Conservation (phyloP, 2,888 invertebrate genomes). For the Pterostichus madidus region DNA sequence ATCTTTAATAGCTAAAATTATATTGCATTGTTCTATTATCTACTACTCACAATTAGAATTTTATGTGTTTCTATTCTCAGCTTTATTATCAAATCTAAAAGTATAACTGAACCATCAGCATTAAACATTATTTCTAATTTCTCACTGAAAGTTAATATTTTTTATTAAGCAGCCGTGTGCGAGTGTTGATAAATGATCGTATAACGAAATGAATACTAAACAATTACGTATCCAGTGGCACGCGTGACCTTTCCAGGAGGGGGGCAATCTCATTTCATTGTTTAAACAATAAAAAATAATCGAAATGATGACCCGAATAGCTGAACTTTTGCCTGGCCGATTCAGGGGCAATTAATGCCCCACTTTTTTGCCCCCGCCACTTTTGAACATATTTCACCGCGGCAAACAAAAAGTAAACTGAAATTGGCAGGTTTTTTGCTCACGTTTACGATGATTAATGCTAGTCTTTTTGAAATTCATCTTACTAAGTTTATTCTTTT, state of each 20-base stretch:
- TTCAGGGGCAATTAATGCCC: conserved; percentile 19
- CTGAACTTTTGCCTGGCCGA: not conserved
- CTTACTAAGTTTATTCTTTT: conserved; percentile 12
- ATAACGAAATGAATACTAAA: conserved; percentile 34
- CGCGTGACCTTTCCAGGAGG: not conserved
- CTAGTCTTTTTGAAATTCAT: conserved; percentile 45
- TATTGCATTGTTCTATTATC: conserved; percentile 35
- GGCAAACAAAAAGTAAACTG: conserved; percentile 6
- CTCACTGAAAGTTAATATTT: no score
- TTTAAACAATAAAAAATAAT: conserved; percentile 25
- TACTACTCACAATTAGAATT: no score
- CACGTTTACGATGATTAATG: conserved; percentile 46
- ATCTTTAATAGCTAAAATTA: conserved; percentile 15
- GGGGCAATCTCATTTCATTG: conserved; percentile 11
- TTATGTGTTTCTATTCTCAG: not conserved
- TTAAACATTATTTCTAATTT: not conserved
- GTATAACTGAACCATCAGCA: not conserved
- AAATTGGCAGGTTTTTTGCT: conserved; percentile 44
- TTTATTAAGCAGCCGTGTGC: no score
- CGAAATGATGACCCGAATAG: conserved; percentile 26
- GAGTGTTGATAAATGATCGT: conserved; percentile 7
- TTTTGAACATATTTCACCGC: conserved; percentile 28
- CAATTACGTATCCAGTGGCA: conserved; percentile 15
- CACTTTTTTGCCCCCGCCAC: conserved; percentile 8
- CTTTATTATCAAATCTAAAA: not conserved